Conservation (phyloP, 2,888 invertebrate species). For the Cremastobaeus sp. region DNA sequence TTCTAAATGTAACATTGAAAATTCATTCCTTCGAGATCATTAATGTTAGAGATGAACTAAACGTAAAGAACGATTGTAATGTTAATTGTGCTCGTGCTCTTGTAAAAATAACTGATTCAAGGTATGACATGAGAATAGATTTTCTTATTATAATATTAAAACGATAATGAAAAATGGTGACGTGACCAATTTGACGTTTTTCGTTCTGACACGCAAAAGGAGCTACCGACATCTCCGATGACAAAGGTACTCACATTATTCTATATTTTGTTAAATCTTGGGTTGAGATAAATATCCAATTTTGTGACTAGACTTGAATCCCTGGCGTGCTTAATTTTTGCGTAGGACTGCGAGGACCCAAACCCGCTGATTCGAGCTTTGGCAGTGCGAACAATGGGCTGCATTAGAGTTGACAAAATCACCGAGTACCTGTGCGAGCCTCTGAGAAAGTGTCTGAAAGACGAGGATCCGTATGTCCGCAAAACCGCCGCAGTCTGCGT, state of each 20-base stretch:
- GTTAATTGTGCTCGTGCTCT: constrained; percentile 73
- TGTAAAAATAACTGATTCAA: constrained; percentile 73
- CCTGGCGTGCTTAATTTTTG: constrained; percentile 79
- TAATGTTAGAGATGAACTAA: constrained; percentile 1
- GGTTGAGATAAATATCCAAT: constrained; percentile 77
- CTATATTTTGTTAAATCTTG: constrained; percentile 68
- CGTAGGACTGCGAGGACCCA: constrained; percentile 98
- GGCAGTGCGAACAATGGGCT: constrained; percentile 99
- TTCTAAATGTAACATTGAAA: neutral
- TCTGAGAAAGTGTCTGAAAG: constrained; percentile 94
- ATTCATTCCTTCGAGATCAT: neutral
- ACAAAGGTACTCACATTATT: constrained; percentile 75
- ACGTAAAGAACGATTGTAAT: neutral
- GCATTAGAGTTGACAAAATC: constrained; percentile 99
- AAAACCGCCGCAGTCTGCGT: constrained; percentile 99
- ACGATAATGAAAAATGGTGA: constrained; percentile 76
- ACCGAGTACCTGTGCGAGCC: constrained; percentile 99
- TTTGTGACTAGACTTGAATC: constrained; percentile 79
- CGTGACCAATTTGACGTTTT: constrained; percentile 79
- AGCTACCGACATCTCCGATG: constrained; percentile 79
- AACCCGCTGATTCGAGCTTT: constrained; percentile 98
- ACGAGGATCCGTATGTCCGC: constrained; percentile 97
- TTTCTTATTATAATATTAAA: constrained; percentile 70
- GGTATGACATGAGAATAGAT: constrained; percentile 66
- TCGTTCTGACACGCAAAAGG: constrained; percentile 79